Evolutionary conservation across 2,888 invertebrate species (phyloP).

Genomic region (Neoitamus cyanurus): DNA sequence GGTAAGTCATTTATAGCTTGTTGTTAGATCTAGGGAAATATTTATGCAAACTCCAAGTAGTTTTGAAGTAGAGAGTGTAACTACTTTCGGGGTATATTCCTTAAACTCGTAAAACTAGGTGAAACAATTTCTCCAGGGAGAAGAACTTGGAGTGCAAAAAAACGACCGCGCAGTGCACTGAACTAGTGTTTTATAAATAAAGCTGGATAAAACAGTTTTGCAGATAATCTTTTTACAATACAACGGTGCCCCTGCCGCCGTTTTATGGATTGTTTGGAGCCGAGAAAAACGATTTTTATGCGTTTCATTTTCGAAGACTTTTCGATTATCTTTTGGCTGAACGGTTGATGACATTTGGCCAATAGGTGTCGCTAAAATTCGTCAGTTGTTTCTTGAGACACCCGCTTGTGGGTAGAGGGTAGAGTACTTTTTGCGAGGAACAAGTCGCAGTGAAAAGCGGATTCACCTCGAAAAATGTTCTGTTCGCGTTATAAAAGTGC

Average conservation of each 20-base stretch:
- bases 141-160: background rate
- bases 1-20: background rate
- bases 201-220: background rate
- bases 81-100: background rate
- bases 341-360: constrained; percentile 46
- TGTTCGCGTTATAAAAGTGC: background rate
- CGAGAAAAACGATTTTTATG: background rate
- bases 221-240: background rate
- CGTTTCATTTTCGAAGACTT: background rate
- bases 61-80: background rate
- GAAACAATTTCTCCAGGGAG: background rate
- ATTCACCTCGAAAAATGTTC: background rate
- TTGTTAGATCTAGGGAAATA: background rate
- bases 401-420: background rate
- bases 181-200: background rate
- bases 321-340: constrained; percentile 3
- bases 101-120: background rate
- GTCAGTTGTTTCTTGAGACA: constrained; percentile 31
- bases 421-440: background rate
- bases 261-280: background rate
- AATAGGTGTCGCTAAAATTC: constrained; percentile 45
- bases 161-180: background rate
- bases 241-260: background rate
- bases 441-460: background rate
- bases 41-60: background rate